These are phyloP conservation scores for Brachionus rotundiformis DNA, from an alignment of 1,140 invertebrate genomes.

Conservation along the genomic window DNA sequence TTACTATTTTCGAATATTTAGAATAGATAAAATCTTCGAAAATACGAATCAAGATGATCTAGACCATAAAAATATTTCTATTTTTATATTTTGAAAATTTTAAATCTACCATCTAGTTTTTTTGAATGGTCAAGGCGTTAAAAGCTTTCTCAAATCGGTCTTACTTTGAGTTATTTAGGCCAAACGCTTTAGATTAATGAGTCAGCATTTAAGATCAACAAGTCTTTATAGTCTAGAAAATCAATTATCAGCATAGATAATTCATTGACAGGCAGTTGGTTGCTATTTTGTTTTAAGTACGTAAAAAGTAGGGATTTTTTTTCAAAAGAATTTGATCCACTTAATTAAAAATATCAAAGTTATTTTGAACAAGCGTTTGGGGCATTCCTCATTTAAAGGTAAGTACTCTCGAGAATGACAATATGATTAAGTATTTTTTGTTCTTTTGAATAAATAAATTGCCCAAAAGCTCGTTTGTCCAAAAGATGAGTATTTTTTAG, in stretches of 20 bases:
- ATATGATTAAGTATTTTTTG: slow-evolving; percentile 33
- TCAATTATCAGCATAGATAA: slow-evolving; percentile 43
- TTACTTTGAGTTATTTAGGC: neutral
- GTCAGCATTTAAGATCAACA: slow-evolving; percentile 2
- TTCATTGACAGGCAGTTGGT: slow-evolving; percentile 28
- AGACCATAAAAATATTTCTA: neutral
- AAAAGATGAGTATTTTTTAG: slow-evolving; percentile 34
- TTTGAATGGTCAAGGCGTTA: slow-evolving; percentile 9
- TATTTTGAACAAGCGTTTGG: slow-evolving; percentile 18
- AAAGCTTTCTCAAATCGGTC: slow-evolving; percentile 13
- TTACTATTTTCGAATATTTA: slow-evolving; percentile 20
- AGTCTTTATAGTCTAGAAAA: slow-evolving; percentile 8
- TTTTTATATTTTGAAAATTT: neutral
- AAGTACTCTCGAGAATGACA: slow-evolving; percentile 33
- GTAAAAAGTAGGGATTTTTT: slow-evolving; percentile 22
- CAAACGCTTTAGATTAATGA: neutral
- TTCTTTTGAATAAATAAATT: neutral
- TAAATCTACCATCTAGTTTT: neutral
- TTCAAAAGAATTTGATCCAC: slow-evolving; percentile 37
- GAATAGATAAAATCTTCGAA: neutral
- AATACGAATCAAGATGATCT: neutral
- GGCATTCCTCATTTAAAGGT: neutral
- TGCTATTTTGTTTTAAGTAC: slow-evolving; percentile 17
- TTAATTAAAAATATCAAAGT: slow-evolving; percentile 41
- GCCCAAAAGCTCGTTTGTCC: neutral